phyloP scores from a whole-genome alignment of 2,797 vertebrate genomes.

The Sebastes goodei region DNA sequence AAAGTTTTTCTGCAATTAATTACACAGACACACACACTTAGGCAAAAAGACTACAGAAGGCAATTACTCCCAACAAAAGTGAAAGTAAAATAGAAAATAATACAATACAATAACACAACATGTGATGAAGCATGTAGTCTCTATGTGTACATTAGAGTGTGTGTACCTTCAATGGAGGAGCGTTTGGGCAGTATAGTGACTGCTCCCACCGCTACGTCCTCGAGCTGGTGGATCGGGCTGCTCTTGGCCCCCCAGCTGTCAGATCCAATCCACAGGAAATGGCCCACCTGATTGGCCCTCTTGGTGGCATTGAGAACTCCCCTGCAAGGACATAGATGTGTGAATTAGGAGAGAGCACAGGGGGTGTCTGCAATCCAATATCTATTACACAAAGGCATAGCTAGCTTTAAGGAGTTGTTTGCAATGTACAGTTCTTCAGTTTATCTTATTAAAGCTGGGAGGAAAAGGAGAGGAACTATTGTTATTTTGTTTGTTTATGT shows the following conservation, averaged over 20 bases:
- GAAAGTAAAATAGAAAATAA: not conserved
- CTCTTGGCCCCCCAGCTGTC: constrained; percentile 96
- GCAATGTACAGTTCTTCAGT: not conserved
- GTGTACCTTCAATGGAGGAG: constrained; percentile 91
- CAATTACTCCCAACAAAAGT: not conserved
- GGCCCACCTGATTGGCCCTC: constrained; percentile 90
- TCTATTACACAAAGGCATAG: constrained; percentile 38
- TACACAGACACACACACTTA: not conserved
- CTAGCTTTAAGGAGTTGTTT: constrained; percentile 25
- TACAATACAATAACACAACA: not conserved
- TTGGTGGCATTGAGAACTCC: constrained; percentile 93
- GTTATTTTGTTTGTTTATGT: not conserved
- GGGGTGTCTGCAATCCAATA: constrained; percentile 28
- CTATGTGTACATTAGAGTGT: not conserved
- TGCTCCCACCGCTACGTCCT: constrained; percentile 91
- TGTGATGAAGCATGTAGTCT: not conserved
- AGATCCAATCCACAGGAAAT: constrained; percentile 96
- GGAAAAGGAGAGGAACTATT: not conserved
- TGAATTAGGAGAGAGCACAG: constrained; percentile 42
- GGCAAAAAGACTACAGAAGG: not conserved
- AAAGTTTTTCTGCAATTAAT: too few relatives aligned
- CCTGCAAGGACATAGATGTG: constrained; percentile 76
- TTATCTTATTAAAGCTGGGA: constrained; percentile 7
- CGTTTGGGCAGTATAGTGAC: constrained; percentile 94
- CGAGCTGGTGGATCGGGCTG: constrained; percentile 87